Evolutionary conservation across 1,140 invertebrate species (phyloP).

Genomic region (Drosophila jambulina): DNA sequence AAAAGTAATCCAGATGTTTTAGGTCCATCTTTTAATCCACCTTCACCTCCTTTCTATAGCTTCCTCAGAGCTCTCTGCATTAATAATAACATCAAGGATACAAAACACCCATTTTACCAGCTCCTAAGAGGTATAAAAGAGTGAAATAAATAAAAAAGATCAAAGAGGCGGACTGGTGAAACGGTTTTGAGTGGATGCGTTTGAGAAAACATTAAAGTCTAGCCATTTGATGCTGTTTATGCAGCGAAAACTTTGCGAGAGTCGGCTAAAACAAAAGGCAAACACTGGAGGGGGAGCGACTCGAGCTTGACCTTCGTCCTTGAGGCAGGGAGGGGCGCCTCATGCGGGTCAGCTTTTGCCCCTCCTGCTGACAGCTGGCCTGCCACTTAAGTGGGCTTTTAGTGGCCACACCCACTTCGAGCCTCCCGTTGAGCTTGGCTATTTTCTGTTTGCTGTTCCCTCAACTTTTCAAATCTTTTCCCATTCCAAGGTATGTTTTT

Average conservation of each 20-base stretch:
- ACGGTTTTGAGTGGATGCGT: conserved; percentile 67
- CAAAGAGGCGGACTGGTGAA: conserved; percentile 56
- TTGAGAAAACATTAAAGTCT: conserved; percentile 70
- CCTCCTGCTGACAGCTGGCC: conserved; percentile 41
- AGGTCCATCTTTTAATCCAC: too few relatives aligned
- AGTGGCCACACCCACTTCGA: conserved; percentile 42
- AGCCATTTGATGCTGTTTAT: conserved; percentile 56
- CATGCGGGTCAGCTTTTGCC: conserved; percentile 36
- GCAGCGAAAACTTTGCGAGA: conserved; percentile 35
- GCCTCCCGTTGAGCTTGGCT: conserved; percentile 20
- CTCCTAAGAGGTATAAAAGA: neutral
- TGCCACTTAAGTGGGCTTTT: conserved; percentile 63
- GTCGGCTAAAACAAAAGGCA: conserved; percentile 37
- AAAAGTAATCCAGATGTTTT: neutral
- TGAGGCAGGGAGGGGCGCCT: neutral
- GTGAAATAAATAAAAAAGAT: conserved; percentile 45
- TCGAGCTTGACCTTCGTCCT: conserved; percentile 54
- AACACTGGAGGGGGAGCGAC: conserved; percentile 16
- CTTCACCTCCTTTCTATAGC: too few relatives aligned
- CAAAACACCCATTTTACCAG: neutral
- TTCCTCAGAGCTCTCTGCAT: neutral
- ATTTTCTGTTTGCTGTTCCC: conserved; percentile 30
- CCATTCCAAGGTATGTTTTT: conserved; percentile 3
- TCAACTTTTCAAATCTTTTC: conserved; percentile 44
- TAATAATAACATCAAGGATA: neutral